Percentiles rank a stretch among this genome's conserved stretches.
These are phyloP conservation scores for Apis mellifera DNA, from an alignment of 1,140 invertebrate species.

Conservation along the genomic window DNA sequence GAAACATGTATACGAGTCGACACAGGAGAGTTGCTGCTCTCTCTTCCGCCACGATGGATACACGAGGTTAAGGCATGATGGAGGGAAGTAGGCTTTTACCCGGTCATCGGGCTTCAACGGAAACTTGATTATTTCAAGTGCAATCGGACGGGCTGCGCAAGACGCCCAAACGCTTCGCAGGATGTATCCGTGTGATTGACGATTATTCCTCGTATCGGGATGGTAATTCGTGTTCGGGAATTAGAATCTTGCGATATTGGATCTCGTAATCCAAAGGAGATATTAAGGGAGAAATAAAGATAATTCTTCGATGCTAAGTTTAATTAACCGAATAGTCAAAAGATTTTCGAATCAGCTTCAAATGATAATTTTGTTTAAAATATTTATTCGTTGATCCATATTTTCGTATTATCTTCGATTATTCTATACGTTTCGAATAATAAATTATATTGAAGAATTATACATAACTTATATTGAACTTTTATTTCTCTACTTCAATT, in stretches of 20 bases:
- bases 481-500: too few relatives aligned
- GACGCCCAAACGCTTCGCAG: neutral
- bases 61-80: slow-evolving; percentile 48
- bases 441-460: too few relatives aligned
- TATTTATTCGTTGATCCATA: too few relatives aligned
- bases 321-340: too few relatives aligned
- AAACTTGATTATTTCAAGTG: slow-evolving; percentile 50
- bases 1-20: slow-evolving; percentile 30
- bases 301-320: too few relatives aligned
- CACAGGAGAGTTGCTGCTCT: neutral
- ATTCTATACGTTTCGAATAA: too few relatives aligned
- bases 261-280: neutral
- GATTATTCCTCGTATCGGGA: neutral
- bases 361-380: too few relatives aligned
- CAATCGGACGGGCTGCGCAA: slow-evolving; percentile 10
- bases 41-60: slow-evolving; percentile 43
- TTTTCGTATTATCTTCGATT: too few relatives aligned
- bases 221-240: neutral
- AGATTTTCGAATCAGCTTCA: too few relatives aligned
- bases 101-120: slow-evolving; percentile 50
- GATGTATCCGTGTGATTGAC: neutral
- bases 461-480: too few relatives aligned
- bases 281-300: neutral
- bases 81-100: slow-evolving; percentile 50
- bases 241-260: neutral